Evolutionary conservation across 2,113 vertebrate species (phyloP).

Genomic region (Dascyllus trimaculatus): DNA sequence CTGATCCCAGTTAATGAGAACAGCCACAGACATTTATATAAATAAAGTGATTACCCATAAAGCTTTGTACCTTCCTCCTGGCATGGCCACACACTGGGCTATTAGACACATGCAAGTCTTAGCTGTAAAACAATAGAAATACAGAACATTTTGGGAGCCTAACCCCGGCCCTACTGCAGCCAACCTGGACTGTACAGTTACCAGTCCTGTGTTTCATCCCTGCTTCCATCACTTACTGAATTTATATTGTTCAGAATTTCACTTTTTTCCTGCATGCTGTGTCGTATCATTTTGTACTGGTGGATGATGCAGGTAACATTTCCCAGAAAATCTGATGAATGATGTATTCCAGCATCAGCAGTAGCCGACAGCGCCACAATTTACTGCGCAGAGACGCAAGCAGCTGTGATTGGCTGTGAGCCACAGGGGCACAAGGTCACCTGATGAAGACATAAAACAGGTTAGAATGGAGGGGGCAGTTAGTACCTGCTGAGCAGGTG

Average conservation of each 20-base stretch:
- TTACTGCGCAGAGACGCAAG: conserved; percentile 11
- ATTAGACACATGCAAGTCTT: too few species aligned
- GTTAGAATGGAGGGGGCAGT: background rate
- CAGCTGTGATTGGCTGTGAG: conserved; percentile 62
- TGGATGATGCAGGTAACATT: conserved; percentile 39
- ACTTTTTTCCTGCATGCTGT: background rate
- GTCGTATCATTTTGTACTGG: background rate
- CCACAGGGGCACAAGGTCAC: conserved; percentile 54
- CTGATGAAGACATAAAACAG: conserved; percentile 61
- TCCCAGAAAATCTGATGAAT: conserved; percentile 70
- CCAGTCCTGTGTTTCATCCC: too few species aligned
- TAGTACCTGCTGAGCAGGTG: conserved; percentile 4
- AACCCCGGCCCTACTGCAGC: too few species aligned
- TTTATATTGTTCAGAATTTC: background rate
- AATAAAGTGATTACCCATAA: too few species aligned
- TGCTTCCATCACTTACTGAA: background rate
- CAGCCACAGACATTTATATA: too few species aligned
- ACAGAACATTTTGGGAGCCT: too few species aligned
- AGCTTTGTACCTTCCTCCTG: too few species aligned
- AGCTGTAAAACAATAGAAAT: too few species aligned
- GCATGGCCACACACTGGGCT: too few species aligned
- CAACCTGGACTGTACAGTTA: too few species aligned
- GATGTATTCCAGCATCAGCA: conserved; percentile 58
- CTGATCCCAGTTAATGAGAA: too few species aligned
- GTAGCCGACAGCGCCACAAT: conserved; percentile 49